Base-by-base conservation (phyloP, 2,888 invertebrate genomes). In the Drosophila anceps region DNA sequence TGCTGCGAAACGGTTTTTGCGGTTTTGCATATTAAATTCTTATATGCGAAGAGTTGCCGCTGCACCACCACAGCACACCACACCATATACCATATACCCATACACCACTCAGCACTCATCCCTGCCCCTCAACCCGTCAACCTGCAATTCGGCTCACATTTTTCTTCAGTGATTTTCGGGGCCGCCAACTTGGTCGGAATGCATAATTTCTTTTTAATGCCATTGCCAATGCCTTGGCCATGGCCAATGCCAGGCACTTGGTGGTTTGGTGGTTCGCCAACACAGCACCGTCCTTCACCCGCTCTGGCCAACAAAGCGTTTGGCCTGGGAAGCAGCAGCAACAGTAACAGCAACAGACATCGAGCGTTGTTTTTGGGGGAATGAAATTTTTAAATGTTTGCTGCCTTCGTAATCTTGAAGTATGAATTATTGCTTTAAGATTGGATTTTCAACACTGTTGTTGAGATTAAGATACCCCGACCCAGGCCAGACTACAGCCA, bases 381-480 rank as follows among this genome's bases (percentile, higher is more conserved):
- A 73, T 76, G 80, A 89, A 90, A 87, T 87, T 87, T 87, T 87
- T 90, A 90, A 90, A 87, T 90, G 90, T 87, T 90, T 87, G 90
- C 87, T 89, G 86, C 89, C 89, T 87, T 90, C 90, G 90, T 87
- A 88, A 88, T 90, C 90, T 88, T 85, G 83, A 90, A 89, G 87
- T 91, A 91, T 91, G 92, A 91, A 85, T 91, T 91, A 91, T 91
- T 91, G 83, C 91, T 91, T 91, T 90, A 81, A 91, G 92, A 91
- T 91, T 91, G 92, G 86, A 91, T 91, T 92, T 92, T 92, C 91
- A 91, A 91, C 91, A 90, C 91, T 83, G 86, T 91, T 83, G 89
- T 82, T 76, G 68, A 90, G 90, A 90, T 90, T 91, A 90, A 91
- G 91, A 89, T 84, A 87, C 90, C 88, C 76, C 58, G 57, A 69